phyloP scores from a whole-genome alignment of 2,113 vertebrate genomes.

The Probosciger aterrimus region DNA sequence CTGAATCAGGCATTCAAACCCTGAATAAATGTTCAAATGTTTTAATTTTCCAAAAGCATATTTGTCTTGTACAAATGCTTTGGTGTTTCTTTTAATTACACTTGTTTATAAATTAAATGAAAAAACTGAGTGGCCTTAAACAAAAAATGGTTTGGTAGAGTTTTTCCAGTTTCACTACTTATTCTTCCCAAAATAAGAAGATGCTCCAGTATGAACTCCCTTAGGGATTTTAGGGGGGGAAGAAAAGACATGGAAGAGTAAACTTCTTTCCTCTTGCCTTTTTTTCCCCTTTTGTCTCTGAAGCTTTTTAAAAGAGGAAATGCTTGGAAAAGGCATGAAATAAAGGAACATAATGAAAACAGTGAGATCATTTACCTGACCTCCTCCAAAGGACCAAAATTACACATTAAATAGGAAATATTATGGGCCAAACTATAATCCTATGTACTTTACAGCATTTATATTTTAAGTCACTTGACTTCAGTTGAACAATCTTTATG shows the following conservation, averaged over 20 bases:
- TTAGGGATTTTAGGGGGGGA: background rate
- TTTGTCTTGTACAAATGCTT: background rate
- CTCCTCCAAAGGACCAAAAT: background rate
- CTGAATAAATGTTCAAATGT: background rate
- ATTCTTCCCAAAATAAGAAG: background rate
- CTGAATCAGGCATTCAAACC: background rate
- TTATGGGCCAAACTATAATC: background rate
- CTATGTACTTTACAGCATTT: background rate
- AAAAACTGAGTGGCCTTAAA: background rate
- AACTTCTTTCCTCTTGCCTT: background rate
- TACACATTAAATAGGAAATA: background rate
- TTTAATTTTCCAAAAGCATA: background rate
- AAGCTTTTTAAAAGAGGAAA: background rate
- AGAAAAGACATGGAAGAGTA: background rate
- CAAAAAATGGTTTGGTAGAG: background rate
- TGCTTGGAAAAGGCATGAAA: background rate
- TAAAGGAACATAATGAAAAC: background rate
- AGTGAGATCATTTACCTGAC: background rate
- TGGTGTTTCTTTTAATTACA: background rate
- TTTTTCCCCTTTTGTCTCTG: background rate
- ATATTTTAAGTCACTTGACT: background rate
- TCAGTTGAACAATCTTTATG: constrained; percentile 2
- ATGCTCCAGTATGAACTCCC: background rate
- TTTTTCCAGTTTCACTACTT: background rate
- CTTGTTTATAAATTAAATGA: background rate